These are phyloP conservation scores for Dynastes tityus DNA, from an alignment of 2,888 invertebrate genomes.

Conservation along the genomic window DNA sequence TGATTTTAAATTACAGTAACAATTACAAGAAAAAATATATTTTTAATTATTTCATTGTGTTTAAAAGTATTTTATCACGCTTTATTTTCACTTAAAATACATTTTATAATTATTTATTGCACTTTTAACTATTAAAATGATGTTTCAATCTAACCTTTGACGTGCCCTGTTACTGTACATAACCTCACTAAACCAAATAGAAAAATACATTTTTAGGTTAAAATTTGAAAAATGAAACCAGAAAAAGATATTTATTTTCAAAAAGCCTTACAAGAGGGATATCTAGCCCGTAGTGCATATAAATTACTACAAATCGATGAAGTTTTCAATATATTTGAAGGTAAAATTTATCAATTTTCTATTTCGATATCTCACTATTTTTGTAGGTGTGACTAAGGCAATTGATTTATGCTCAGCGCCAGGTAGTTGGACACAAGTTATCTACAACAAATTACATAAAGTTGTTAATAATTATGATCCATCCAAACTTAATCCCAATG, in stretches of 20 bases:
- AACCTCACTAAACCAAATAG: not conserved
- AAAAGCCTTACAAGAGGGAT: slow-evolving; percentile 46
- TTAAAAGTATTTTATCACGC: no score
- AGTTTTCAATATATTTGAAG: slow-evolving; percentile 46
- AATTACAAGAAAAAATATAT: no score
- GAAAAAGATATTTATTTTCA: slow-evolving; percentile 46
- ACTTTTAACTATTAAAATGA: no score
- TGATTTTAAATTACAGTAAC: no score
- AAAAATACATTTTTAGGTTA: not conserved
- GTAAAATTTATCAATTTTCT: not conserved
- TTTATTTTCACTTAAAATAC: no score
- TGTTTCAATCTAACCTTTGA: not conserved
- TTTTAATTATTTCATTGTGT: no score
- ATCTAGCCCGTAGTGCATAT: slow-evolving; percentile 47
- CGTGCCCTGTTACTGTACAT: not conserved
- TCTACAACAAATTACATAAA: slow-evolving; percentile 45
- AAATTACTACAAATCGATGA: slow-evolving; percentile 48
- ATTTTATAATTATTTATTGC: no score
- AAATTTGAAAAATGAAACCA: slow-evolving; percentile 26
- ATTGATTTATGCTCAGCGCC: slow-evolving; percentile 48
- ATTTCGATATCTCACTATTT: not conserved
- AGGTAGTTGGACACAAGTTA: slow-evolving; percentile 49
- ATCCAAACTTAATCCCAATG: slow-evolving; percentile 27
- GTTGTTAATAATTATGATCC: slow-evolving; percentile 40
- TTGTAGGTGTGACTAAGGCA: slow-evolving; percentile 40